Conservation (phyloP, 2,888 invertebrate genomes). For the Sceliomorpha sp. region DNA sequence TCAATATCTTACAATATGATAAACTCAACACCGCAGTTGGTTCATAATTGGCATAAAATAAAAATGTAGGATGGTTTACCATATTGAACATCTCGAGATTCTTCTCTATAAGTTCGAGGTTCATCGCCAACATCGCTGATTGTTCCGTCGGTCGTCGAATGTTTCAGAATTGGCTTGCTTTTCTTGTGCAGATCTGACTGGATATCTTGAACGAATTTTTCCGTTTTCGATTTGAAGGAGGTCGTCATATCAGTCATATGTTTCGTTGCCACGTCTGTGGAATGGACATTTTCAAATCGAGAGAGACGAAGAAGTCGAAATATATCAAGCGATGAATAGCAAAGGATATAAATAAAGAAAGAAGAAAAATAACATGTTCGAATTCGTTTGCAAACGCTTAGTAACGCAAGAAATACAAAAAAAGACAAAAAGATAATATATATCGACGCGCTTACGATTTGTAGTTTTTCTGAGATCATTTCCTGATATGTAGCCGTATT, state of each 20-base stretch:
- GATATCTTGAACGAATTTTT: slow-evolving; percentile 85
- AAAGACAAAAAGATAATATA: no score
- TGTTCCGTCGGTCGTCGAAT: slow-evolving; percentile 77
- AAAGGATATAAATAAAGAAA: slow-evolving; percentile 23
- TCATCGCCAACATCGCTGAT: slow-evolving; percentile 80
- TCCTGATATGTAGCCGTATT: slow-evolving; percentile 82
- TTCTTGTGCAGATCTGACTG: slow-evolving; percentile 83
- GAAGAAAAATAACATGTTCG: slow-evolving; percentile 10
- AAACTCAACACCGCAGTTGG: neutral
- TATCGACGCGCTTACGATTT: slow-evolving; percentile 72
- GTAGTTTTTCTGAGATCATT: slow-evolving; percentile 72
- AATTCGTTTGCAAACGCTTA: slow-evolving; percentile 1
- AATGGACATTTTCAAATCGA: slow-evolving; percentile 59
- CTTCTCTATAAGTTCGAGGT: slow-evolving; percentile 86
- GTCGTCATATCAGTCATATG: slow-evolving; percentile 86
- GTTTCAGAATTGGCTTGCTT: slow-evolving; percentile 81
- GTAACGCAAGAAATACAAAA: slow-evolving; percentile 18
- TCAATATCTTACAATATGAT: no score
- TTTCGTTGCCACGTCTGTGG: slow-evolving; percentile 83
- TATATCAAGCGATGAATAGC: slow-evolving; percentile 33
- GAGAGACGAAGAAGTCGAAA: slow-evolving; percentile 45
- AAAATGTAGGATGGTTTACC: slow-evolving; percentile 81
- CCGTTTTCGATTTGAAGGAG: slow-evolving; percentile 86
- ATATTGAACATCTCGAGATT: slow-evolving; percentile 86
- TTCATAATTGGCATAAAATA: slow-evolving; percentile 3